Conservation (phyloP, 2,113 vertebrate species). For the Siniperca chuatsi region DNA sequence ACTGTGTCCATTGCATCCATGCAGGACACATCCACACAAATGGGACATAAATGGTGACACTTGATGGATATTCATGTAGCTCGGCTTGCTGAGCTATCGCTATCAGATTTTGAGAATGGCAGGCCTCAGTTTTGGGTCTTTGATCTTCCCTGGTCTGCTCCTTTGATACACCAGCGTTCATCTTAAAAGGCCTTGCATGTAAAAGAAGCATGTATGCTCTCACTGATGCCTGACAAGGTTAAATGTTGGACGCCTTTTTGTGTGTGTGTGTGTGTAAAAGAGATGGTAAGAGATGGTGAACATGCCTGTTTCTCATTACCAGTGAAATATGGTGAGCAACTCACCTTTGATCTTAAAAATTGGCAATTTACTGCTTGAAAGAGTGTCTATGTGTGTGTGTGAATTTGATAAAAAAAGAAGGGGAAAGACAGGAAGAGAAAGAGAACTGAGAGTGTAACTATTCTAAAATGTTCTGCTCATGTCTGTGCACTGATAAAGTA, state of each 20-base stretch:
- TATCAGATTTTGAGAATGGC: conserved; percentile 54
- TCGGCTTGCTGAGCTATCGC: conserved; percentile 22
- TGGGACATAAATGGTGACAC: conserved; percentile 25
- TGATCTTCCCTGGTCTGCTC: conserved; percentile 67
- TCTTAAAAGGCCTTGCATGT: conserved; percentile 57
- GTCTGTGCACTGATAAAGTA: conserved; percentile 33
- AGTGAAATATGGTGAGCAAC: conserved; percentile 49
- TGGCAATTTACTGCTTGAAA: conserved; percentile 61
- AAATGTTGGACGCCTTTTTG: conserved; percentile 21
- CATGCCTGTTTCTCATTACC: conserved; percentile 72
- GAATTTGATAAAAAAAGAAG: conserved; percentile 20
- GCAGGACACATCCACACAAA: conserved; percentile 23
- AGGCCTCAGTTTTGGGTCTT: conserved; percentile 62
- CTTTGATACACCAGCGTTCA: conserved; percentile 69
- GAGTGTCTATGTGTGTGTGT: conserved; percentile 15
- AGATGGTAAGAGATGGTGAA: conserved; percentile 19
- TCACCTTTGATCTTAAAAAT: conserved; percentile 71
- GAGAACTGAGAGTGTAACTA: conserved; percentile 20
- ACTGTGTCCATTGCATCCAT: not conserved
- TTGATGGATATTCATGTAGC: conserved; percentile 48
- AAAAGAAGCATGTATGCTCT: conserved; percentile 41
- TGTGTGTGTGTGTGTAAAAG: conserved; percentile 4
- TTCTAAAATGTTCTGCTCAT: conserved; percentile 25
- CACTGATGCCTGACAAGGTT: conserved; percentile 24
- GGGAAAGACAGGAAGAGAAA: not conserved